A percentile compares a stretch with the other conserved stretches of the same genome.
Conservation (phyloP, 2,888 invertebrate species). For the Gymnosoma rotundatum region DNA sequence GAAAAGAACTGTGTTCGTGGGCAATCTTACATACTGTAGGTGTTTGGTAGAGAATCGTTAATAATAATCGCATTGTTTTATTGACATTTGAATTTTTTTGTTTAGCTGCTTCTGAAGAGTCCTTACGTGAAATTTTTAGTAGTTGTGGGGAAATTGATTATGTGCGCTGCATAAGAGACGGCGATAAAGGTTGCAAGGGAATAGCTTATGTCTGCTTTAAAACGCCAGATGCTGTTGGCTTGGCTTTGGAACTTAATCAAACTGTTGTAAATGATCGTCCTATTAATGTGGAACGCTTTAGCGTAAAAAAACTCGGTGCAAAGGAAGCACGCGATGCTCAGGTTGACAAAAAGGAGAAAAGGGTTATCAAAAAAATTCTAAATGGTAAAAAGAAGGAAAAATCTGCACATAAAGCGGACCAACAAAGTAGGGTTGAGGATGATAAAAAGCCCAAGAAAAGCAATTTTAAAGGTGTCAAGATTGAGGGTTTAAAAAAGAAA, state of each 20-base stretch:
- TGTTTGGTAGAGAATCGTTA: background rate
- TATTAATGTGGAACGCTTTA: conserved; percentile 79
- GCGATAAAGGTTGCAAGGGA: conserved; percentile 80
- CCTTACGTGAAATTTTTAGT: conserved; percentile 79
- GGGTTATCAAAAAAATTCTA: conserved; percentile 70
- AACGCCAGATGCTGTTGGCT: conserved; percentile 77
- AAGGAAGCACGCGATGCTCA: conserved; percentile 75
- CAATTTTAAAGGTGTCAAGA: conserved; percentile 79
- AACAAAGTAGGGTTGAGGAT: background rate
- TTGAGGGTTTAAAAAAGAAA: conserved; percentile 75
- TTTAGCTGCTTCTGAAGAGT: conserved; percentile 79
- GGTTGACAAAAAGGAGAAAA: conserved; percentile 33
- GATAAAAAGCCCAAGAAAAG: conserved; percentile 76
- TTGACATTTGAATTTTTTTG: conserved; percentile 39
- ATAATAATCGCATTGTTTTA: background rate
- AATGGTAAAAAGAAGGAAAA: conserved; percentile 70
- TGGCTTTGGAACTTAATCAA: conserved; percentile 80
- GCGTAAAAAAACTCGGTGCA: conserved; percentile 76
- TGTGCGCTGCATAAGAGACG: conserved; percentile 78
- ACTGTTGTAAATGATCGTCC: conserved; percentile 80
- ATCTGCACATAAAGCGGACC: conserved; percentile 44
- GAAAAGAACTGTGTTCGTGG: conserved; percentile 80
- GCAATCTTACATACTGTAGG: conserved; percentile 81
- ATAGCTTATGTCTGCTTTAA: conserved; percentile 81
- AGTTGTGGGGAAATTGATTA: conserved; percentile 81